Percentiles rank a stretch among this genome's conserved stretches.
Conservation (phyloP, 1,140 invertebrate species). For the Lethrus apterus region DNA sequence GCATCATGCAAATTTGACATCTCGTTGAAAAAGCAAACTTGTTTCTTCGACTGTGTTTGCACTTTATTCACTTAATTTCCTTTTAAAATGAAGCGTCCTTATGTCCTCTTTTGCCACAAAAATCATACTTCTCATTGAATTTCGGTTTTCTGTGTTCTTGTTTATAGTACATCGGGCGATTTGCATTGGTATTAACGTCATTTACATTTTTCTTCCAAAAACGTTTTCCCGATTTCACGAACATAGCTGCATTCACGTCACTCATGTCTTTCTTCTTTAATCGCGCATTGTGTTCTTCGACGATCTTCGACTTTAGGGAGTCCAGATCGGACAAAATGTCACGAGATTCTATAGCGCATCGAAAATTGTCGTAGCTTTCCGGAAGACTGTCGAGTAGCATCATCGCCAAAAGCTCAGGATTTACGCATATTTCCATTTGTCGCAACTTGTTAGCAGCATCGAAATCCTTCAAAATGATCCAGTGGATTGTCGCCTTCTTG, state of each 20-base stretch:
- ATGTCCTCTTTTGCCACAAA: no score
- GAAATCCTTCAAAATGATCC: constrained; percentile 22
- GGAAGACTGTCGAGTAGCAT: constrained; percentile 33
- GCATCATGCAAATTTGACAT: background rate
- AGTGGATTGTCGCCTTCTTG: constrained; percentile 22
- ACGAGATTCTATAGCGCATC: constrained; percentile 32
- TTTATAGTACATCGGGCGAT: background rate
- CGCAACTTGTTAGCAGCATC: constrained; percentile 26
- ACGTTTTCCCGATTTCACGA: background rate
- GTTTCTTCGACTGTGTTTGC: background rate
- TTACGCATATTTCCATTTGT: constrained; percentile 27
- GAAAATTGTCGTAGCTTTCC: constrained; percentile 28
- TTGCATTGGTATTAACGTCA: background rate
- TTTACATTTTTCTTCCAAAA: background rate
- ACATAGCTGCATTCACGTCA: background rate
- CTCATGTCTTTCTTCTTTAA: no score
- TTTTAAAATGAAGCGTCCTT: no score
- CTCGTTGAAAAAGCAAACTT: background rate
- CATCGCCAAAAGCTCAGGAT: constrained; percentile 24
- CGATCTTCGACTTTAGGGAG: constrained; percentile 31
- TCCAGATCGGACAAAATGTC: constrained; percentile 30
- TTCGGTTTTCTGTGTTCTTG: no score
- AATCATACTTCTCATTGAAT: no score
- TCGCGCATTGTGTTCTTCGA: constrained; percentile 31
- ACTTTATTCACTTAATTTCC: background rate